Base-by-base conservation (phyloP, 2,888 invertebrate species). In the Epinotia nisella region DNA sequence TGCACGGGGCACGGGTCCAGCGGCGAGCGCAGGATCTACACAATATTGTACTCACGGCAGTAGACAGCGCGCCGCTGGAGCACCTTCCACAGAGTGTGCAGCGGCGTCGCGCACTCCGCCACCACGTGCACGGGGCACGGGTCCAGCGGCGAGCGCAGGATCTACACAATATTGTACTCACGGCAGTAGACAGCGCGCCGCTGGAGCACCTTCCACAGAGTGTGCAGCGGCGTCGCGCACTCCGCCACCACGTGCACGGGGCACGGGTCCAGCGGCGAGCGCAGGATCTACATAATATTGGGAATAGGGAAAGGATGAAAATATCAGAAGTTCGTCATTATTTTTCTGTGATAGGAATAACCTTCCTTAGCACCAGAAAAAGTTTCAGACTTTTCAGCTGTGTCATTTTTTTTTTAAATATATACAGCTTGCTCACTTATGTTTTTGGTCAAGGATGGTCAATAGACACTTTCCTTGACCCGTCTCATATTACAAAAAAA, bases 151-250 rank as follows among this genome's bases (percentile, higher is more conserved):
- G 89, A 81, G 74, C 62, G 61, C 60, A 85, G 85, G 77, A 96
- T 94, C 90, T 60, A 13, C 3, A 41, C 17, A 41, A 0, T 1
- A 41, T 13, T 17, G 4, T 58, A 74, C 76, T 75, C 21, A 89
- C 88, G 84, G 21, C 81, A 76, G 71, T 84, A 86, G 0, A 91
- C 75, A 1, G 82, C 67, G 5, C 82, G 78, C 74, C 87, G 89
- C 78, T 79, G 80, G 49, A 88, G 78, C 69, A 90, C 92, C 0
- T 93, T 90, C 74, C 92, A 86, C 71, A 95, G 91, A 0, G 96
- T 96, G 83, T 94, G 90, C 71, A 96, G 82, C 11, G 96, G 95
- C 17, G 96, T 94, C 39, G 96, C 96, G 80, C 95, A 95, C 88
- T 96, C 95, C 9, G 92, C 94, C 4, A 64, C 64, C 19, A 64